Percentiles rank a stretch among this genome's conserved stretches.
Evolutionary conservation across 2,797 vertebrate species (phyloP).

Genomic region (Danio kyathit): DNA sequence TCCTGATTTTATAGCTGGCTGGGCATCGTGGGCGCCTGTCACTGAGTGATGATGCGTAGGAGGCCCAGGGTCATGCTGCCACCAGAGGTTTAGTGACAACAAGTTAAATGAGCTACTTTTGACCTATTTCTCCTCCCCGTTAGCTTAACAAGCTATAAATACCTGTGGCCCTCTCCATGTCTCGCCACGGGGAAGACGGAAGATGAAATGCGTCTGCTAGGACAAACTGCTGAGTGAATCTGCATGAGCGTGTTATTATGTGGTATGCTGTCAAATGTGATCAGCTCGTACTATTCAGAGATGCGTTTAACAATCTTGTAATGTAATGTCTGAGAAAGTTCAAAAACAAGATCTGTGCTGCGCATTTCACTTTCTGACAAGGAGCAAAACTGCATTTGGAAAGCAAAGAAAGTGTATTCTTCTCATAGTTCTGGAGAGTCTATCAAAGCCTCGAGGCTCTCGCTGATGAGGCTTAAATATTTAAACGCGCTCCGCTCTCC

Average conservation of each 20-base stretch:
- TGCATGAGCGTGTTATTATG: constrained; percentile 13
- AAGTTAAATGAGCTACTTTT: constrained; percentile 52
- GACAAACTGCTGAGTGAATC: constrained; percentile 23
- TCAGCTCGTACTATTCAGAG: background rate
- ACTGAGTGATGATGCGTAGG: constrained; percentile 51
- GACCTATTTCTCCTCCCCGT: constrained; percentile 50
- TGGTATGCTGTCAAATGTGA: constrained; percentile 17
- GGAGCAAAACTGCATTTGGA: constrained; percentile 27
- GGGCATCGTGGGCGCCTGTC: constrained; percentile 45
- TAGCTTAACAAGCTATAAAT: constrained; percentile 61
- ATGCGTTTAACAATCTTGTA: background rate
- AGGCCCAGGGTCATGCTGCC: constrained; percentile 51
- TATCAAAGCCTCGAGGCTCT: constrained; percentile 44
- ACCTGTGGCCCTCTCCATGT: constrained; percentile 33
- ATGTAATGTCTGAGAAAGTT: background rate
- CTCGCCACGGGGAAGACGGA: constrained; percentile 30
- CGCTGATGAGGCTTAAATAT: constrained; percentile 58
- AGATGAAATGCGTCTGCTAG: constrained; percentile 40
- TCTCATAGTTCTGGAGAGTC: constrained; percentile 40
- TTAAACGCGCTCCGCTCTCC: constrained; percentile 53
- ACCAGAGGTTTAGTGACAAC: constrained; percentile 57
- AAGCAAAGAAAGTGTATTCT: constrained; percentile 26
- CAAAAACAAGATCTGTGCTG: constrained; percentile 7
- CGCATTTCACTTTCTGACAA: constrained; percentile 7
- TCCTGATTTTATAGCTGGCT: constrained; percentile 59